Percentiles rank a stretch among this genome's conserved stretches.
These are phyloP conservation scores for Rhabdophis nuchalis DNA, from an alignment of 2,797 vertebrate genomes.

Conservation along the genomic window DNA sequence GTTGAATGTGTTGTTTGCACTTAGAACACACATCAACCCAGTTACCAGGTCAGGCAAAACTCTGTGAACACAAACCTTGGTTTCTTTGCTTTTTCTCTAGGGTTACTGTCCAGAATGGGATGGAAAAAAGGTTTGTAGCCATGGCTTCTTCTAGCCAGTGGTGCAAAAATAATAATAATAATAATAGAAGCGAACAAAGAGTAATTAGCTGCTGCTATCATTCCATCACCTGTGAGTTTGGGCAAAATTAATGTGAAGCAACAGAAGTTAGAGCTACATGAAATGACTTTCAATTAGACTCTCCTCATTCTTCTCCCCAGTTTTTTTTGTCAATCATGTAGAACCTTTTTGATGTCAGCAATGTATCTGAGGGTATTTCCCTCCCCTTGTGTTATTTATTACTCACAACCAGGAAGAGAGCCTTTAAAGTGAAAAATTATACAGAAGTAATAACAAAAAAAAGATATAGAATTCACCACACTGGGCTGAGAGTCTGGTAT, in stretches of 20 bases:
- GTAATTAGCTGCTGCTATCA: slow-evolving; percentile 57
- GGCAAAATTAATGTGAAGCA: slow-evolving; percentile 55
- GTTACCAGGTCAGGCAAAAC: not conserved
- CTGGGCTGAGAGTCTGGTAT: not conserved
- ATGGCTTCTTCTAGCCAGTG: slow-evolving; percentile 21
- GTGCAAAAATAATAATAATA: not conserved
- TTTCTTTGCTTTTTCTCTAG: not conserved
- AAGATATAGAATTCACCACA: not conserved
- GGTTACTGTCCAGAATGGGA: not conserved
- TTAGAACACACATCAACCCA: not conserved
- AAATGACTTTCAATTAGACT: slow-evolving; percentile 56
- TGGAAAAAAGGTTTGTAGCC: not conserved
- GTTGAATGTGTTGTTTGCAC: not conserved
- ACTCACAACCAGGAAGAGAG: slow-evolving; percentile 56
- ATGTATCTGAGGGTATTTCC: slow-evolving; percentile 56
- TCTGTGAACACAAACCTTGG: not conserved
- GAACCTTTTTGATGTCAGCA: slow-evolving; percentile 61
- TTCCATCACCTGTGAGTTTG: slow-evolving; percentile 47
- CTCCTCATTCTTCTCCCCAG: slow-evolving; percentile 53
- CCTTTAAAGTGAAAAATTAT: slow-evolving; percentile 61
- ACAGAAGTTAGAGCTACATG: slow-evolving; percentile 58
- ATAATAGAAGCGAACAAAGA: not conserved
- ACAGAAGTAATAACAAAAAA: not conserved
- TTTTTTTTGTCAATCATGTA: slow-evolving; percentile 56
- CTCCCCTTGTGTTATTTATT: slow-evolving; percentile 59